phyloP scores from a whole-genome alignment of 2,888 invertebrate species.

The Athalia rosae region DNA sequence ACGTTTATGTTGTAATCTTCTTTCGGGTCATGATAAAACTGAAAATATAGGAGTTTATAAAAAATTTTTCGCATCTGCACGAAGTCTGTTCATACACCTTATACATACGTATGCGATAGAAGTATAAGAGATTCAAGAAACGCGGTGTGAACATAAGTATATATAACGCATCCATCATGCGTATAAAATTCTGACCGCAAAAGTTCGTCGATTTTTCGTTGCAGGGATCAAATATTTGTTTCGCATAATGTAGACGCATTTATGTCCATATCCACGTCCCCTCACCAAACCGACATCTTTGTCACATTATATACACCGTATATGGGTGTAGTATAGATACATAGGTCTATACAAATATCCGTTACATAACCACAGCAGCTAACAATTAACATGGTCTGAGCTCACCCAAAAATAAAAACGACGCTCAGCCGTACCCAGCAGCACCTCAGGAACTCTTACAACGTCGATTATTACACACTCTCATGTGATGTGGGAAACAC shows the following conservation, averaged over 20 bases:
- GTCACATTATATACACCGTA: conserved; percentile 26
- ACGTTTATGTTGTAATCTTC: conserved; percentile 14
- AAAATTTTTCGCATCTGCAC: background rate
- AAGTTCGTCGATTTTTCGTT: too few relatives aligned
- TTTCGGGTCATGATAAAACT: conserved; percentile 4
- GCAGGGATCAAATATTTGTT: too few relatives aligned
- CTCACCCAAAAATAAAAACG: conserved; percentile 37
- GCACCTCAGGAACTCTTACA: conserved; percentile 26
- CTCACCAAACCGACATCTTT: conserved; percentile 12
- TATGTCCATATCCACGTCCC: conserved; percentile 21
- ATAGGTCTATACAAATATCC: background rate
- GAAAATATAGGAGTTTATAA: too few relatives aligned
- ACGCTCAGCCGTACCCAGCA: background rate
- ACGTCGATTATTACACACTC: conserved; percentile 36
- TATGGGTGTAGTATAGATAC: too few relatives aligned
- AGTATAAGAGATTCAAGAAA: too few relatives aligned
- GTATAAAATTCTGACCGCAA: too few relatives aligned
- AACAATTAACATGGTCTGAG: conserved; percentile 43
- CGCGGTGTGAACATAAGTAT: too few relatives aligned
- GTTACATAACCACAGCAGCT: conserved; percentile 40
- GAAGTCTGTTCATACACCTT: too few relatives aligned
- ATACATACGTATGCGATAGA: too few relatives aligned
- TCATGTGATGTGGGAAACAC: background rate
- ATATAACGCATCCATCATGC: too few relatives aligned
- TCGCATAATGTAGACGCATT: background rate